Evolutionary conservation across 2,797 vertebrate genomes (phyloP).

Genomic region (Gastrophryne carolinensis): DNA sequence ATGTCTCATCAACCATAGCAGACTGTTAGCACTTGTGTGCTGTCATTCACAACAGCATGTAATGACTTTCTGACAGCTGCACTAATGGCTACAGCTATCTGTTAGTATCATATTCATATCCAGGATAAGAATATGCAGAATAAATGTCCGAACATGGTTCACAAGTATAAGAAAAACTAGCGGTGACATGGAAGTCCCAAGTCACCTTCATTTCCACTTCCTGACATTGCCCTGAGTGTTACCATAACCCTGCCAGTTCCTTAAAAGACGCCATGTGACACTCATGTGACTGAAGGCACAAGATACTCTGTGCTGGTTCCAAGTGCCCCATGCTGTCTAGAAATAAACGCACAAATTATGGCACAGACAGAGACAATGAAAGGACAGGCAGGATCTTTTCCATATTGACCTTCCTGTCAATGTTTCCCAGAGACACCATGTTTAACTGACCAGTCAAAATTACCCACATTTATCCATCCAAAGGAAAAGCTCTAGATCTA

Average conservation of each 20-base stretch:
- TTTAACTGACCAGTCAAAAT: no score
- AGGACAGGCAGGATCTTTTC: background rate
- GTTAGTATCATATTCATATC: no score
- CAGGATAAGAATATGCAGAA: no score
- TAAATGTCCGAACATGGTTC: no score
- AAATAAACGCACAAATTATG: background rate
- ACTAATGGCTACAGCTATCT: no score
- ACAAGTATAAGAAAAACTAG: background rate
- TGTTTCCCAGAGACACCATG: background rate
- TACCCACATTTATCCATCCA: no score
- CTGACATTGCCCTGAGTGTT: background rate
- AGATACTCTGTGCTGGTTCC: constrained; percentile 1
- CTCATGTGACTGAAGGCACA: constrained; percentile 15
- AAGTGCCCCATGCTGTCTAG: background rate
- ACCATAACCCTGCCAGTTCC: background rate
- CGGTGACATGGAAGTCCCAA: background rate
- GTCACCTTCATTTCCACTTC: constrained; percentile 37
- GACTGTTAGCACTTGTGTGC: background rate
- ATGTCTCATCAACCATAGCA: no score
- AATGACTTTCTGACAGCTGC: background rate
- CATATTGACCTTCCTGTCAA: background rate
- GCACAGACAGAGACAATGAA: background rate
- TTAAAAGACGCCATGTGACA: constrained; percentile 19
- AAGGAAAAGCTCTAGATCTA: no score
- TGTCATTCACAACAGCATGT: background rate